A percentile compares a stretch with the other conserved stretches of the same genome.
Evolutionary conservation across 2,113 vertebrate species (phyloP).

Genomic region (Elephas maximus): DNA sequence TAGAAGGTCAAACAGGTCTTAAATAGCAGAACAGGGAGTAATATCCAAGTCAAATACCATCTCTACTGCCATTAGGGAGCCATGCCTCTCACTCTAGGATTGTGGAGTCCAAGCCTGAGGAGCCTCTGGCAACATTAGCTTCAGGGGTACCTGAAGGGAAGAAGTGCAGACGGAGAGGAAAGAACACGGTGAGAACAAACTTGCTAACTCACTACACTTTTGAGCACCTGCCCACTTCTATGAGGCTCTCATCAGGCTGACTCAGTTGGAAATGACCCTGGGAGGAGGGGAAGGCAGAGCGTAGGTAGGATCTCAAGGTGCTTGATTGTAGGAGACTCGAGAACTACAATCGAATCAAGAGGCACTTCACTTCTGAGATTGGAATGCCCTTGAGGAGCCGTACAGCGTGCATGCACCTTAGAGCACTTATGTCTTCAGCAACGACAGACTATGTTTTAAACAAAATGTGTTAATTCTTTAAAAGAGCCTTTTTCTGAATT

Average conservation of each 20-base stretch:
- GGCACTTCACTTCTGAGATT: background rate
- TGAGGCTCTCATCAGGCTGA: background rate
- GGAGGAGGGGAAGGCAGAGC: background rate
- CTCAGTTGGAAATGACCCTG: background rate
- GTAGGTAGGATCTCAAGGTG: background rate
- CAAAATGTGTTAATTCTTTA: background rate
- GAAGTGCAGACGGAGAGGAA: background rate
- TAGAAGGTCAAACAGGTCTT: background rate
- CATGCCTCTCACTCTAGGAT: accelerated
- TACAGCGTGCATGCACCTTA: background rate
- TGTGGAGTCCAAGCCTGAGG: background rate
- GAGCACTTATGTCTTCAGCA: background rate
- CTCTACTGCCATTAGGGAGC: background rate
- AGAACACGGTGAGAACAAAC: background rate
- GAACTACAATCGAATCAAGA: background rate
- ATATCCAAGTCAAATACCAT: background rate
- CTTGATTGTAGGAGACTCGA: background rate
- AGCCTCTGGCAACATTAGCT: background rate
- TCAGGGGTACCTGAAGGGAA: background rate
- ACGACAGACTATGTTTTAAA: background rate
- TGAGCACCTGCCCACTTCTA: background rate
- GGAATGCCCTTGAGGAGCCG: too few species aligned
- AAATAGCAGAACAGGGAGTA: background rate
- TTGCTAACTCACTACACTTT: background rate
- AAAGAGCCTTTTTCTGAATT: background rate